Base-by-base conservation (phyloP, 2,797 vertebrate species). In the Microhierax caerulescens region DNA sequence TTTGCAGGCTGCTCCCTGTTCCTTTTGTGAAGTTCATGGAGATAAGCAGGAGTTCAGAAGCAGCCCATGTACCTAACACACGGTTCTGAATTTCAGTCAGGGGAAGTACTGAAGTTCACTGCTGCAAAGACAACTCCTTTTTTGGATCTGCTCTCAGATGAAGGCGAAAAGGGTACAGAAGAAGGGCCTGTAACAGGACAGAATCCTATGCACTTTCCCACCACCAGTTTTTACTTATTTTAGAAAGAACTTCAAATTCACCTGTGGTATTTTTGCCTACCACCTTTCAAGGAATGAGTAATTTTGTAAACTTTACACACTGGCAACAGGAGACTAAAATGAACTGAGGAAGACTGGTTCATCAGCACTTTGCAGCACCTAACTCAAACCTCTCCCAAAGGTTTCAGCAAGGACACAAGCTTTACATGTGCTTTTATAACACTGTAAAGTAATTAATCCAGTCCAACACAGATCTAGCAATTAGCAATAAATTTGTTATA, bases 111-210 rank as follows among this genome's bases (percentile, higher is more conserved):
- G 79, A 86, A 96, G 67, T 65, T 94, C 92, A 78, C 76, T 86
- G 85, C 76, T 81, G 92, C 93, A 81, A 73, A 94, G 83, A 96
- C 85, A 97, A 54, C 83, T 96, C 95, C 96, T 96, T 96, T 96
- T 96, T 97, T 96, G 95, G 95, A 92, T 92, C 87, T 96, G 79
- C 92, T 92, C 77, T 96, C 89, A 94, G 87, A 94, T 88, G 83
- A 90, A 76, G 45, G 93, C 10, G 3, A 69, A 94, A 84, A 88
- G 74, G 23, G n/a, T 81, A 86, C 23, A 69, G 83, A 86, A 95
- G 57, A 87, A 90, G 65, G 90, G 92, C 90, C 97, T 90, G 81
- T 83, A 37, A 37, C 84, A 69, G 67, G 81, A 70, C 56, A 94
- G 65, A 91, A 89, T 43, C 80, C 37, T 50, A 17, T 20, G 27